A percentile compares a stretch with the other conserved stretches of the same genome.
phyloP scores from a whole-genome alignment of 2,113 vertebrate species.

The Aptenodytes forsteri region DNA sequence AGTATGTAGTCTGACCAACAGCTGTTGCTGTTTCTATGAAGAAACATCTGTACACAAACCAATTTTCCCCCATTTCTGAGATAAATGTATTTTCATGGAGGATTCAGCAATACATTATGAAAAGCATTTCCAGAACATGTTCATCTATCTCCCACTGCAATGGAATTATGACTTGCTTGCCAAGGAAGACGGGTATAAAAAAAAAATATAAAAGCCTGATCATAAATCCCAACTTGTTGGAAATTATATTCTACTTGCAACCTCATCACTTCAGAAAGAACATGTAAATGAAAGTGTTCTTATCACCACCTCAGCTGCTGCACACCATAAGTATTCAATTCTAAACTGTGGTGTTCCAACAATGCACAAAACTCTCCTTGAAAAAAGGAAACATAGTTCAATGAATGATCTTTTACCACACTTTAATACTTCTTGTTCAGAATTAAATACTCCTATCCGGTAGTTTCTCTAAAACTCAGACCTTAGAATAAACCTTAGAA shows the following conservation, averaged over 20 bases:
- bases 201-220: neutral
- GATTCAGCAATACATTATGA: neutral
- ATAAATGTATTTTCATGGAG: neutral
- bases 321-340: neutral
- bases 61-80: neutral
- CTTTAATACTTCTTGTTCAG: neutral
- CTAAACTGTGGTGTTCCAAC: neutral
- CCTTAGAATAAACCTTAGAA: neutral
- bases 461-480: neutral
- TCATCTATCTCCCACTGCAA: neutral
- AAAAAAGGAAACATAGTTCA: neutral
- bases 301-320: neutral
- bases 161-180: neutral
- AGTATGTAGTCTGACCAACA: neutral
- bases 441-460: neutral
- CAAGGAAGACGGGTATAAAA: neutral
- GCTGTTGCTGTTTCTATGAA: neutral
- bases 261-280: neutral
- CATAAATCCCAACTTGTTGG: neutral
- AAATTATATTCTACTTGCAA: neutral
- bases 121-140: neutral
- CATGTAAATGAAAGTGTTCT: neutral
- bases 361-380: neutral
- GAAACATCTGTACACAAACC: neutral
- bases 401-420: neutral